Percentiles rank a stretch among this genome's conserved stretches.
phyloP scores from a whole-genome alignment of 2,888 invertebrate species.

The Cheilosia vulpina region DNA sequence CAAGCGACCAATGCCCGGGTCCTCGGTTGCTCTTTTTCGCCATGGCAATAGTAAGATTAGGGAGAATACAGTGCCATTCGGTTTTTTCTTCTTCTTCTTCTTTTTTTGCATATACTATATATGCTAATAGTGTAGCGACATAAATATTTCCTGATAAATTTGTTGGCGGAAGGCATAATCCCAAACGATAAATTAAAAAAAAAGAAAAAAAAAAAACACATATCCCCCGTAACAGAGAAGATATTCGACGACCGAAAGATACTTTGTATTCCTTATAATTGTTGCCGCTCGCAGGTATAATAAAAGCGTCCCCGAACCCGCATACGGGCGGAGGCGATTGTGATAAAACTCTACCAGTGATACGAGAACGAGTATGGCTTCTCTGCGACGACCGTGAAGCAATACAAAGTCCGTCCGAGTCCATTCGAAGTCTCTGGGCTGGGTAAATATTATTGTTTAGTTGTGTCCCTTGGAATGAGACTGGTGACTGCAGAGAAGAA shows the following conservation, averaged over 20 bases:
- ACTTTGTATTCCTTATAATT: conserved; percentile 70
- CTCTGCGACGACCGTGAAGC: conserved; percentile 1
- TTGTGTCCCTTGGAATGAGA: conserved; percentile 7
- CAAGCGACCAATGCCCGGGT: neutral
- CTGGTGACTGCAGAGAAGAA: conserved; percentile 28
- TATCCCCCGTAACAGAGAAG: conserved; percentile 5
- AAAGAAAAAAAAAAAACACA: conserved; percentile 5
- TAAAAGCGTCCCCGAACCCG: neutral
- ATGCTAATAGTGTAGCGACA: conserved; percentile 72
- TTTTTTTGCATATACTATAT: conserved; percentile 26
- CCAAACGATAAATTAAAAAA: conserved; percentile 68
- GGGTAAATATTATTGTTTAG: conserved; percentile 65
- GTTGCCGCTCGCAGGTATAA: conserved; percentile 51
- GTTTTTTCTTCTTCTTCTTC: conserved; percentile 3
- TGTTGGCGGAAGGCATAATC: conserved; percentile 58
- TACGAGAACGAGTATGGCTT: neutral
- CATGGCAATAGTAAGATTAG: conserved; percentile 53
- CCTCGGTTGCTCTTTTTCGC: conserved; percentile 5
- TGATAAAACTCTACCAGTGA: conserved; percentile 35
- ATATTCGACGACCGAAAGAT: conserved; percentile 61
- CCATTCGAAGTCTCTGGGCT: conserved; percentile 28
- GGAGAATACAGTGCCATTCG: conserved; percentile 52
- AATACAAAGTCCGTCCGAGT: conserved; percentile 26
- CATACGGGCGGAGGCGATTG: neutral
- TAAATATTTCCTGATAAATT: conserved; percentile 75